These are phyloP conservation scores for Micrastur ruficollis DNA, from an alignment of 2,797 vertebrate species.

Conservation along the genomic window DNA sequence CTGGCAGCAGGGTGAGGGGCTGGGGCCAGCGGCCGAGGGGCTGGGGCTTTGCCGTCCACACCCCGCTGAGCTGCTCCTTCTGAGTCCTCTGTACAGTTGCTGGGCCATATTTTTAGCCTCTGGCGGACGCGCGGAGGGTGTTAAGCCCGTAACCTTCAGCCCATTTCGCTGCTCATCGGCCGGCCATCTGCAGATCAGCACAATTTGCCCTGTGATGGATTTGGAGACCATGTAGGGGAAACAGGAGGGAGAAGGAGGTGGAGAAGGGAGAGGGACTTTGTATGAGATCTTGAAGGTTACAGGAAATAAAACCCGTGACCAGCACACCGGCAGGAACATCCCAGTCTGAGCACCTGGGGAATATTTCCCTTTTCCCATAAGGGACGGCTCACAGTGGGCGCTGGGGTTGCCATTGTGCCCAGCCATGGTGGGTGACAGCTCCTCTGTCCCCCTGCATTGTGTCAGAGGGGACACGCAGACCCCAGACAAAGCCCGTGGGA, in stretches of 20 bases:
- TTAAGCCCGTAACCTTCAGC: constrained; percentile 58
- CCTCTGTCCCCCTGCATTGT: background rate
- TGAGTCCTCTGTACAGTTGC: background rate
- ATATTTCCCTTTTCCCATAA: background rate
- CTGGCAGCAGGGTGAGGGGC: background rate
- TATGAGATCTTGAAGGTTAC: background rate
- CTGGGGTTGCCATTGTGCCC: fast-evolving
- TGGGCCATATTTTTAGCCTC: constrained; percentile 57
- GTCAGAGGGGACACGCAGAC: background rate
- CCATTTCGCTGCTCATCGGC: constrained; percentile 12
- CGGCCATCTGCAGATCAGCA: constrained; percentile 57
- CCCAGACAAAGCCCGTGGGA: background rate
- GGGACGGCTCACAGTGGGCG: background rate
- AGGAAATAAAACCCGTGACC: background rate
- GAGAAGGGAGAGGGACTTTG: background rate
- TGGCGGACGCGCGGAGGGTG: background rate
- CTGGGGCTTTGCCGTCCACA: fast-evolving
- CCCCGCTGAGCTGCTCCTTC: background rate
- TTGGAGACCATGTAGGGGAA: constrained; percentile 39
- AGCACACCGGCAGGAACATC: background rate
- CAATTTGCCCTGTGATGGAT: background rate
- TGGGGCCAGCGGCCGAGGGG: background rate
- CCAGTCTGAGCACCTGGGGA: fast-evolving
- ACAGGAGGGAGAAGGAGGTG: background rate
- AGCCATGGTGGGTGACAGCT: fast-evolving